Evolutionary conservation across 2,797 vertebrate species (phyloP), one percentile per base, ranked within the genome.

Genomic region (Erpetoichthys calabaricus): DNA sequence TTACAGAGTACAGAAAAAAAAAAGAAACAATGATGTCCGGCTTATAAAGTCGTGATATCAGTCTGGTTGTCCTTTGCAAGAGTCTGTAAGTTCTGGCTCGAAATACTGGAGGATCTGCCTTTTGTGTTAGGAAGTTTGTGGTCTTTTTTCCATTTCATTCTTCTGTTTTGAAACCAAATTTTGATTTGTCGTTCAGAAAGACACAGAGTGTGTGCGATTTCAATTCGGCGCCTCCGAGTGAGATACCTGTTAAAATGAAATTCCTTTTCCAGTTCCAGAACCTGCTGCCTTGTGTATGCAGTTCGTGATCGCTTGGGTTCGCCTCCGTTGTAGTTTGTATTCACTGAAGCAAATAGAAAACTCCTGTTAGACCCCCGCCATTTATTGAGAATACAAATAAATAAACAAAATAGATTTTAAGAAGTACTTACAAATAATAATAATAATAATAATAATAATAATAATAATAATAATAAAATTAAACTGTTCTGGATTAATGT

Each of bases 131-230:
- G 96, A 53, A 99, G 88, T 84, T 99, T 99, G 83, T 99, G 94
- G 61, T 99, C 96, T 77, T 99, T 99, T 89, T 99, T 99, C 95
- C 95, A 99, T 84, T 98, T 98, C 96, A 99, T 99, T 77, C 96
- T 88, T 75, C 96, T 85, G 82, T 98, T 99, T 70, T 99, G 95
- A 82, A 99, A 98, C 96, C 96, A 99, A 83, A 99, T 98, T 86
- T 99, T 99, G 74, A 99, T 98, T 77, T 99, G 96, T 76, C 96
- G 90, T 66, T 99, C 96, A 50, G 95, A 98, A 59, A 99, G 92
- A 80, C 92, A 94, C 72, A 99, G 83, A 59, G 90, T 93, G 71
- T 99, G 96, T 51, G 96, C 95, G 59, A 99, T 98, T 79, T 99
- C 96, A 67, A 99, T 98, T 77, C 96, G 83, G 65, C 96, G 92